These are phyloP conservation scores for Lacanobia wlatinum DNA, from an alignment of 2,888 invertebrate species.

Conservation along the genomic window DNA sequence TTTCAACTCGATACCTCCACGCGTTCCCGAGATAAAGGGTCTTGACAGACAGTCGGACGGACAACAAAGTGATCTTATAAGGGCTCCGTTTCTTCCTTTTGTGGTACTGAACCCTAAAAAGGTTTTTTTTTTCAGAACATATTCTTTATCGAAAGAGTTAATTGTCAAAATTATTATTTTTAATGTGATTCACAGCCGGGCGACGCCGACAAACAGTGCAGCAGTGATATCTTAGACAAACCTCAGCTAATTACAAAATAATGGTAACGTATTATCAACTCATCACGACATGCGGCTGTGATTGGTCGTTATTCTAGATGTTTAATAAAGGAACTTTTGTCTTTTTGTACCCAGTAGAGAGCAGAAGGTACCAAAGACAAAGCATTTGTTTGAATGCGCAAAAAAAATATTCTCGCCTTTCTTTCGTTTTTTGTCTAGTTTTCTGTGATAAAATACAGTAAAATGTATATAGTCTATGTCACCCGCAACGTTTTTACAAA, in stretches of 20 bases:
- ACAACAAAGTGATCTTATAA: no score
- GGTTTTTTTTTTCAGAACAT: neutral
- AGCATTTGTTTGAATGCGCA: no score
- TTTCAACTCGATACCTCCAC: no score
- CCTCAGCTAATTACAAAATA: conserved; percentile 61
- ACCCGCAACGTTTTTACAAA: no score
- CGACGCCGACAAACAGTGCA: conserved; percentile 53
- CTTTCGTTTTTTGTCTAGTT: no score
- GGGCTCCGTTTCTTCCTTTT: no score
- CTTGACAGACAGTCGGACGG: no score
- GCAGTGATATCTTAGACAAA: conserved; percentile 57
- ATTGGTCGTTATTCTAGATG: conserved; percentile 36
- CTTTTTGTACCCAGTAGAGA: neutral
- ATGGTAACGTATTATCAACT: conserved; percentile 47
- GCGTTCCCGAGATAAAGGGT: no score
- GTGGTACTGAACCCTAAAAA: neutral
- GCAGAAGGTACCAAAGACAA: neutral
- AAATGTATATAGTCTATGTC: no score
- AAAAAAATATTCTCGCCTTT: no score
- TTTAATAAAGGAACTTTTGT: conserved; percentile 19
- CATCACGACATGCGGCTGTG: conserved; percentile 38
- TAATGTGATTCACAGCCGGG: conserved; percentile 20
- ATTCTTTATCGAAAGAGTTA: conserved; percentile 40
- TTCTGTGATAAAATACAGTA: no score
- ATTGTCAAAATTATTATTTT: conserved; percentile 45